Evolutionary conservation across 2,888 invertebrate genomes (phyloP).

Genomic region (Strigamia crassipes): DNA sequence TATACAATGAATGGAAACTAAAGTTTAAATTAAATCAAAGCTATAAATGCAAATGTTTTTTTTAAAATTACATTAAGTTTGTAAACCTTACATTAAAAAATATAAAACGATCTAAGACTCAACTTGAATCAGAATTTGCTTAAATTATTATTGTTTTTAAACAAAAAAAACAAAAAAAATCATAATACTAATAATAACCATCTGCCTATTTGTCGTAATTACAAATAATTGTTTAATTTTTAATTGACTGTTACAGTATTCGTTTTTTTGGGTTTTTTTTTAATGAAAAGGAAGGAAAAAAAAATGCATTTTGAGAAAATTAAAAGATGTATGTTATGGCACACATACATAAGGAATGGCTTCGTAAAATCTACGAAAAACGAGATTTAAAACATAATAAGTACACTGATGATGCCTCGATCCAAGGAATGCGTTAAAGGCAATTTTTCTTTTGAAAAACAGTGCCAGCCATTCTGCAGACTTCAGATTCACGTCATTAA

Average conservation of each 20-base stretch:
- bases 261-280: neutral
- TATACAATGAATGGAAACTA: neutral
- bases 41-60: neutral
- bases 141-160: neutral
- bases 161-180: neutral
- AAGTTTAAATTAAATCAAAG: neutral
- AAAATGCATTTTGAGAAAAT: neutral
- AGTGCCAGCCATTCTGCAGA: neutral
- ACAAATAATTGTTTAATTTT: neutral
- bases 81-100: neutral
- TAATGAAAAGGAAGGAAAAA: neutral
- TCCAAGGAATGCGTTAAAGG: neutral
- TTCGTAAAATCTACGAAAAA: neutral
- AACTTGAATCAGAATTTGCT: neutral
- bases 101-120: neutral
- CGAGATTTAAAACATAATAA: neutral
- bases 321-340: neutral
- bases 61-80: neutral
- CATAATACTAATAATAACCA: neutral
- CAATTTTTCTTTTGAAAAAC: neutral
- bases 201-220: neutral
- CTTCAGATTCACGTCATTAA: neutral
- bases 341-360: neutral
- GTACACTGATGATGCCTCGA: neutral
- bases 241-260: neutral